phyloP scores from a whole-genome alignment of 2,113 vertebrate genomes.

The Paratilapia polleni region DNA sequence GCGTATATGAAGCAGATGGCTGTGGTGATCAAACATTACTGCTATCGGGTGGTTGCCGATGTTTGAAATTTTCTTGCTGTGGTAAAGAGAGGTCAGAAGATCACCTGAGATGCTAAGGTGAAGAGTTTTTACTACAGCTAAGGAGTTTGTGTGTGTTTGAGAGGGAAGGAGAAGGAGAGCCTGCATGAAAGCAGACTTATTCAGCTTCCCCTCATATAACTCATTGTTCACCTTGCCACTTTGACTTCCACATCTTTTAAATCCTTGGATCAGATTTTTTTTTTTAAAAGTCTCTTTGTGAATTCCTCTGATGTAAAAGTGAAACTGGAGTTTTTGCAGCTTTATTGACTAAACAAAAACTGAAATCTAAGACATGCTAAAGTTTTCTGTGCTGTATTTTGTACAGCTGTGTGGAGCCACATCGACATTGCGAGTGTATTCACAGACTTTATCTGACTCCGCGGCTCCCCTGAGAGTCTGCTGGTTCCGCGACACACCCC shows the following conservation, averaged over 20 bases:
- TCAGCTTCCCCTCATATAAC: neutral
- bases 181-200: slow-evolving; percentile 6
- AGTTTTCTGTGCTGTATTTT: neutral
- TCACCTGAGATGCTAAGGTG: slow-evolving; percentile 1
- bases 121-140: slow-evolving; percentile 26
- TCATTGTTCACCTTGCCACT: neutral
- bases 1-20: neutral
- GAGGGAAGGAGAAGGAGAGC: neutral
- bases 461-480: slow-evolving; percentile 26
- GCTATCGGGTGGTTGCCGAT: too few species aligned
- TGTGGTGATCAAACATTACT: neutral
- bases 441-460: slow-evolving; percentile 1
- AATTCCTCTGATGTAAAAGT: neutral
- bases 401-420: slow-evolving; percentile 1
- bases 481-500: slow-evolving; percentile 26
- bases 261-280: neutral
- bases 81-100: slow-evolving; percentile 41
- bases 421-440: slow-evolving; percentile 16
- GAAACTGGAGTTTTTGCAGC: neutral
- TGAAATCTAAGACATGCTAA: slow-evolving; percentile 6
- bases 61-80: neutral
- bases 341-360: neutral
- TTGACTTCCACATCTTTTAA: neutral
- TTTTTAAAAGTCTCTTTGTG: neutral
- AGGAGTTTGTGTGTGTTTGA: neutral